A percentile compares a stretch with the other conserved stretches of the same genome.
Evolutionary conservation across 2,797 vertebrate genomes (phyloP).

Genomic region (Trachops cirrhosus): DNA sequence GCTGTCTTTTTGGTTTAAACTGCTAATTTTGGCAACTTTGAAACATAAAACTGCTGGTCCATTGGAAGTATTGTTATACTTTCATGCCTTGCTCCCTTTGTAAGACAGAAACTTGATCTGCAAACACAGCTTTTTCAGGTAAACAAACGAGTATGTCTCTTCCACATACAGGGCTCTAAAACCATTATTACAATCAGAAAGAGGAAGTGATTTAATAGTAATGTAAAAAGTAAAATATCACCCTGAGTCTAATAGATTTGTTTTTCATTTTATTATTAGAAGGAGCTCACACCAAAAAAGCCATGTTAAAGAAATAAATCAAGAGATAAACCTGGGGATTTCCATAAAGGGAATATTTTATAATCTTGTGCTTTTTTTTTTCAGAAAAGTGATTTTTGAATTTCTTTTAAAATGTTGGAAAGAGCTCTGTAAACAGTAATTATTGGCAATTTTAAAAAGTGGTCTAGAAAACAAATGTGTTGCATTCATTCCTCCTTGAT

Average conservation of each 20-base stretch:
- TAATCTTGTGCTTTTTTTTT: not conserved
- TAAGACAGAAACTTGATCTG: conserved; percentile 25
- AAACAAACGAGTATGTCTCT: not conserved
- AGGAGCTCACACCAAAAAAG: not conserved
- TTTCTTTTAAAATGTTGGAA: conserved; percentile 15
- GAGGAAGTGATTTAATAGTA: not conserved
- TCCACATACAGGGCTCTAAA: not conserved
- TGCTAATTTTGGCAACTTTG: conserved; percentile 50
- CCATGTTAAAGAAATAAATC: not conserved
- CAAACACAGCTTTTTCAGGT: not conserved
- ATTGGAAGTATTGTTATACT: not conserved
- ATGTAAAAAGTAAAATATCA: conserved; percentile 14
- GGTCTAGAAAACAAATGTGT: not conserved
- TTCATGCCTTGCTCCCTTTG: not conserved
- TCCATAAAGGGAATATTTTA: not conserved
- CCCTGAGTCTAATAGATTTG: not conserved
- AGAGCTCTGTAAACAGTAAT: not conserved
- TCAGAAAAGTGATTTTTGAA: not conserved
- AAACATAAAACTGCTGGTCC: conserved; percentile 33
- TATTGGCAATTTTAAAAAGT: conserved; percentile 1
- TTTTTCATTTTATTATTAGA: conserved; percentile 40
- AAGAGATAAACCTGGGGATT: not conserved
- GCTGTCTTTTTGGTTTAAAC: conserved; percentile 37
- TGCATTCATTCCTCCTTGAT: not conserved
- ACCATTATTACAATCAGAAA: conserved; percentile 9